Evolutionary conservation across 37 sponge, comb jelly and placozoan species (phyloP), one percentile per base, ranked within the genome.

Genomic region (Spongilla lacustris): DNA sequence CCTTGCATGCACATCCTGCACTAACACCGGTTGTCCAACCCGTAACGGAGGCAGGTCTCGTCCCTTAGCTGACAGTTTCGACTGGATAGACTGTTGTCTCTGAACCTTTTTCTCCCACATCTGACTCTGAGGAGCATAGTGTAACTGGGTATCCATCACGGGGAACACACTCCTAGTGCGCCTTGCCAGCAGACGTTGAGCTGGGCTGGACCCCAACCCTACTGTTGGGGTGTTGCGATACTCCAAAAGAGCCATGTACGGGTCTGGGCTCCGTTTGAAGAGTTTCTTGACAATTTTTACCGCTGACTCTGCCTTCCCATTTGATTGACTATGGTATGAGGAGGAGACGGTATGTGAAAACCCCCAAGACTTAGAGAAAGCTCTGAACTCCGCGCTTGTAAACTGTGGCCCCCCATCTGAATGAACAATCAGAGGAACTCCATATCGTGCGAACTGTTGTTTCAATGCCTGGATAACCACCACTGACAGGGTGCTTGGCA

Each of bases 391-490:
- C 21, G 22, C 25, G 38, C 46, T 48, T 31, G 68, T 75, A 48
- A 68, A 81, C 74, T 87, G 88, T 25, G 76, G 41, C 41, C 41
- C 41, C 41, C 41, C 41, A 41, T 41, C 41, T 41, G 41, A 41
- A 41, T 41, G 41, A 41, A 41, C 41, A 41, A 41, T 41, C 41
- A 41, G 41, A 41, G 41, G 41, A 41, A 41, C 41, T 41, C 89
- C 78, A 88, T 88, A 49, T 77, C 78, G 17, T 33, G 83, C 71
- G 69, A 87, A 87, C 69, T 50, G 30, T 12, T 74, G 28, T 83
- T 88, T 88, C 50, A 75, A n/a, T 38, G 83, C 38, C n/a, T n/a
- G 46, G 23, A 83, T 69, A 5, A 75, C 36, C 50, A 13, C 29
- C 27, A 34, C 75, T 68, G 83, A 66, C 29, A 77, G 75, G 46